Conservation (phyloP, 2,797 vertebrate genomes). For the Brachyrhaphis roseni region DNA sequence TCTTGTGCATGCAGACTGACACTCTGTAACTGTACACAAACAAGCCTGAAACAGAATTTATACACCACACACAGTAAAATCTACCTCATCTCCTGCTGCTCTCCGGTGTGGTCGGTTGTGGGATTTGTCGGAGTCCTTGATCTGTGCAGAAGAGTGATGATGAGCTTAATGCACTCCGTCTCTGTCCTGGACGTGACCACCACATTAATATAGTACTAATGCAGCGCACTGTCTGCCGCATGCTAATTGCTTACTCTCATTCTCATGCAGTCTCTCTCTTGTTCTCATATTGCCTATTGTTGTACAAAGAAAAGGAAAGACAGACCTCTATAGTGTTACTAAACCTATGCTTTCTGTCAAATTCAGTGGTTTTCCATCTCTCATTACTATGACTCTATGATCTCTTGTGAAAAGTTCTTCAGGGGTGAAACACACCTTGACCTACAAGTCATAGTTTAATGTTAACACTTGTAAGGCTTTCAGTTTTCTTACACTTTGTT, state of each 20-base stretch:
- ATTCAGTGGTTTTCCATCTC: not conserved
- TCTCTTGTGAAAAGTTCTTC: conserved; percentile 1
- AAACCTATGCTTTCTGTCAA: conserved; percentile 34
- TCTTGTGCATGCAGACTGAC: conserved; percentile 13
- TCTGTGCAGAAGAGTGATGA: conserved; percentile 74
- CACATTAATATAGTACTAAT: conserved; percentile 78
- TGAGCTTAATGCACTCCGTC: conserved; percentile 77
- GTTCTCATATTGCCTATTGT: conserved; percentile 36
- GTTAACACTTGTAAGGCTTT: conserved; percentile 41
- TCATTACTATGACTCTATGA: conserved; percentile 1
- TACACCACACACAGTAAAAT: conserved; percentile 9
- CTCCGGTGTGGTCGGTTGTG: conserved; percentile 45
- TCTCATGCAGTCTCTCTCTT: conserved; percentile 25
- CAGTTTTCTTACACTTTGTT: conserved; percentile 39
- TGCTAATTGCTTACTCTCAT: conserved; percentile 66
- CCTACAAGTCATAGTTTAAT: conserved; percentile 46
- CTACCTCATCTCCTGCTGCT: conserved; percentile 57
- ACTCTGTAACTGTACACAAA: not conserved
- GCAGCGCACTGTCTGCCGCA: conserved; percentile 67
- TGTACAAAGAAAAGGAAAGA: conserved; percentile 33
- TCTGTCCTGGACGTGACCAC: conserved; percentile 76
- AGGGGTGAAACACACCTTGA: conserved; percentile 25
- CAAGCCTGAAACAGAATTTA: not conserved
- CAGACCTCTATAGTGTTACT: conserved; percentile 22
- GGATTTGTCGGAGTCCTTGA: conserved; percentile 68